Conservation (phyloP, 2,113 vertebrate genomes). For the Glaucomys volans region DNA sequence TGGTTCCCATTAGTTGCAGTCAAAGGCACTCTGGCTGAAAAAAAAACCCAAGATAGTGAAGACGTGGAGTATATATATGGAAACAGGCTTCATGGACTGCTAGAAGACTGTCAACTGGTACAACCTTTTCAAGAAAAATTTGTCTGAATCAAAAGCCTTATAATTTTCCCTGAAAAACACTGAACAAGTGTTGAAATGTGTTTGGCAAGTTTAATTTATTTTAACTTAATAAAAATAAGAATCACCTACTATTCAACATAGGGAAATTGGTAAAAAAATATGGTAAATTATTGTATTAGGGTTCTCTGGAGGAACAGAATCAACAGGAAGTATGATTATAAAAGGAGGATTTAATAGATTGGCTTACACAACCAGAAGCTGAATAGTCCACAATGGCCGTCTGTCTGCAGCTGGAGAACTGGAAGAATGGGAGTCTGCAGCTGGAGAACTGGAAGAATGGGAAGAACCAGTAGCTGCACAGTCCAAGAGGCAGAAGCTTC, state of each 20-base stretch:
- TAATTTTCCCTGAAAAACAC: not conserved
- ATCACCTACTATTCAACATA: not conserved
- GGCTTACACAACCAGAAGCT: too few species aligned
- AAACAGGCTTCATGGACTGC: not conserved
- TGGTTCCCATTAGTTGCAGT: not conserved
- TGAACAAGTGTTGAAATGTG: not conserved
- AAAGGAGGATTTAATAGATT: too few species aligned
- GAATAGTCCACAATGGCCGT: too few species aligned
- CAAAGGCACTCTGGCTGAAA: not conserved
- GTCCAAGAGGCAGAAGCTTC: too few species aligned
- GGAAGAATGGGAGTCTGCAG: too few species aligned
- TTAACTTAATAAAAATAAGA: not conserved
- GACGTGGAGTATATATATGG: not conserved
- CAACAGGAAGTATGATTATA: too few species aligned
- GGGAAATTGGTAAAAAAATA: not conserved
- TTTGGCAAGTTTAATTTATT: not conserved
- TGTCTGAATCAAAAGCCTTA: constrained; percentile 10
- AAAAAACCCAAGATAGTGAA: not conserved
- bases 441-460: too few species aligned
- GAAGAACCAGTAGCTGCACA: too few species aligned
- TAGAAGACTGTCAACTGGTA: not conserved
- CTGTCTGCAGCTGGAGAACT: too few species aligned
- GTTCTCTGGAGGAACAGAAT: too few species aligned
- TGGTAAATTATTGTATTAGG: not conserved
- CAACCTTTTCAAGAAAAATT: not conserved